Evolutionary conservation across 1,140 invertebrate species (phyloP).

Genomic region (Neotoxoptera formosana): DNA sequence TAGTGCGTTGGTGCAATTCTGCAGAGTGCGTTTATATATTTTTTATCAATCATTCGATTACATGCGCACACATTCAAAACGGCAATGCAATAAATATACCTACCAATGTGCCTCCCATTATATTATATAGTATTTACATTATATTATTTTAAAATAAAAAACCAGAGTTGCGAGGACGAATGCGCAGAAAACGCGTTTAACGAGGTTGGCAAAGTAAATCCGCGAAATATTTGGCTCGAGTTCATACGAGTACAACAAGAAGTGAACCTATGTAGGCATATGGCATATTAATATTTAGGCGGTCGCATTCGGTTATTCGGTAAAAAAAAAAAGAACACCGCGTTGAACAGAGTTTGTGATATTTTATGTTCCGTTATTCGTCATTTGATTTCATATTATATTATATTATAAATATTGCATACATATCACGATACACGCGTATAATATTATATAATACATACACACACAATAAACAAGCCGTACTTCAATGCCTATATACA

Average conservation of each 20-base stretch:
- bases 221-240: not conserved
- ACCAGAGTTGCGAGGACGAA: not conserved
- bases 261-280: not conserved
- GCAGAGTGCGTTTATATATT: not conserved
- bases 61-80: not conserved
- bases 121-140: not conserved
- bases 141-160: conserved; percentile 2
- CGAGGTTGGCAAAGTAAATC: not conserved
- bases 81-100: not conserved
- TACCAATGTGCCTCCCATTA: not conserved
- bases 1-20: not conserved
- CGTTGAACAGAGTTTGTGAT: not conserved
- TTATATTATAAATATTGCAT: not conserved
- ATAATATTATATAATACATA: not conserved
- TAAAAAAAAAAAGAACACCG: not conserved
- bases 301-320: not conserved
- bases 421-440: not conserved
- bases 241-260: not conserved
- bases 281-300: not conserved
- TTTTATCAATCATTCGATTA: not conserved
- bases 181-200: conserved; percentile 9
- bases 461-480: not conserved
- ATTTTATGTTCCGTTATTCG: conserved; percentile 3
- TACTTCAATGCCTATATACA: not conserved
- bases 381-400: not conserved